Percentiles rank a stretch among this genome's conserved stretches.
Evolutionary conservation across 2,113 vertebrate genomes (phyloP).

Genomic region (Corvus hawaiiensis): DNA sequence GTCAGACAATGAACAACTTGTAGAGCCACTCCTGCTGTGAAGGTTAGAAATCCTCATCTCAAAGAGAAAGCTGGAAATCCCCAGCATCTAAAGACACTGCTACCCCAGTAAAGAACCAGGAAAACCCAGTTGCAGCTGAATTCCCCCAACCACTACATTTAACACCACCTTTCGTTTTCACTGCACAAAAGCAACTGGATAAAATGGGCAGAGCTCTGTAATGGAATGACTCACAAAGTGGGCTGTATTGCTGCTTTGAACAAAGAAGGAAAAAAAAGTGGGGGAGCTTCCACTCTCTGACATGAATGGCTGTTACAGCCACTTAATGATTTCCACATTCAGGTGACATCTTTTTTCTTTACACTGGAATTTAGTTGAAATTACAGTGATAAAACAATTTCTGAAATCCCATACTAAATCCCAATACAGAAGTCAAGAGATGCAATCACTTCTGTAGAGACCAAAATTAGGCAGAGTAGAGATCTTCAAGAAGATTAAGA

Average conservation of each 20-base stretch:
- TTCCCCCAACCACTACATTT: background rate
- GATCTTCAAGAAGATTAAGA: background rate
- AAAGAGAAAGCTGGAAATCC: background rate
- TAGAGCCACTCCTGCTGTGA: background rate
- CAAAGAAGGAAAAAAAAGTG: background rate
- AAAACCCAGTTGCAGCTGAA: background rate
- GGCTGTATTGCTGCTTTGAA: background rate
- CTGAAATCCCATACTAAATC: background rate
- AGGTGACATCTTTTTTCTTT: background rate
- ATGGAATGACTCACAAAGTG: background rate
- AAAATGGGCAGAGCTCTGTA: background rate
- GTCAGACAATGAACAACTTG: background rate
- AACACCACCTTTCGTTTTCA: background rate
- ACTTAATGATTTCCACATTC: background rate
- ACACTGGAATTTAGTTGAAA: background rate
- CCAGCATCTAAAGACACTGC: background rate
- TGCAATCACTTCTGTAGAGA: background rate
- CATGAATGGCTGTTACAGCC: background rate
- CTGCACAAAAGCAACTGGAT: background rate
- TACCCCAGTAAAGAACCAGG: background rate
- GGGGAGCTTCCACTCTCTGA: background rate
- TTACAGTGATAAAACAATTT: background rate
- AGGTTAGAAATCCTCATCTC: background rate
- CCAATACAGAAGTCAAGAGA: background rate
- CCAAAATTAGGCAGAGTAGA: background rate